phyloP scores from a whole-genome alignment of 2,113 vertebrate species.

The Brachyistius frenatus region DNA sequence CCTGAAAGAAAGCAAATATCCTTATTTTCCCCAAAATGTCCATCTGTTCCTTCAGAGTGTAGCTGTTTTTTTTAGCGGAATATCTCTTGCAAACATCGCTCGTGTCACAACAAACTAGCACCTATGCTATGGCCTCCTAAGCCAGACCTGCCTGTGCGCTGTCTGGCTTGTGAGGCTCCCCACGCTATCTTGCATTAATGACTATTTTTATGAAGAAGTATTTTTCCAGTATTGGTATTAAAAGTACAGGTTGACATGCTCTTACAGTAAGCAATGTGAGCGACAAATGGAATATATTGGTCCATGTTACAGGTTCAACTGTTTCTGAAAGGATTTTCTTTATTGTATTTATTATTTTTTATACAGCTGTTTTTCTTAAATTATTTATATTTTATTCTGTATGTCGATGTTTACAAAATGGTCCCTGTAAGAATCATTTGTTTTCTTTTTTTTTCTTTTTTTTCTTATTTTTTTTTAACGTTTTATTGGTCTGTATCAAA shows the following conservation, averaged over 20 bases:
- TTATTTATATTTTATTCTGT: slow-evolving; percentile 66
- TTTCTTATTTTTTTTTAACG: slow-evolving; percentile 36
- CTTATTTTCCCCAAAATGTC: no score
- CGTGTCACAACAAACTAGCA: slow-evolving; percentile 48
- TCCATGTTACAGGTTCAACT: slow-evolving; percentile 72
- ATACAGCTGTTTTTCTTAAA: slow-evolving; percentile 42
- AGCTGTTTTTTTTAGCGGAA: background rate
- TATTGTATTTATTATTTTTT: slow-evolving; percentile 68
- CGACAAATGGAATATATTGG: slow-evolving; percentile 61
- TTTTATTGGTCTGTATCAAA: slow-evolving; percentile 68
- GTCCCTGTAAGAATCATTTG: slow-evolving; percentile 60
- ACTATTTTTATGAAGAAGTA: slow-evolving; percentile 84
- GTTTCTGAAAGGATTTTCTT: slow-evolving; percentile 56
- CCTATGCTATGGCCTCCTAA: slow-evolving; percentile 52
- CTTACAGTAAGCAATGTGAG: slow-evolving; percentile 56
- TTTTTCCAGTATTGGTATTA: slow-evolving; percentile 79
- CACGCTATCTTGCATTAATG: slow-evolving; percentile 60
- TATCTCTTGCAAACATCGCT: slow-evolving; percentile 6
- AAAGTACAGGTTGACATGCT: slow-evolving; percentile 71
- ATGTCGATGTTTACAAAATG: slow-evolving; percentile 77
- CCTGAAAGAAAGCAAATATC: background rate
- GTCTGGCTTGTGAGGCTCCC: slow-evolving; percentile 49
- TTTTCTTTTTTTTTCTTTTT: slow-evolving; percentile 7
- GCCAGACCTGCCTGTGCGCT: slow-evolving; percentile 36
- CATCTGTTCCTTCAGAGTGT: background rate